Evolutionary conservation across 2,113 vertebrate species (phyloP).

Genomic region (Pionites leucogaster): DNA sequence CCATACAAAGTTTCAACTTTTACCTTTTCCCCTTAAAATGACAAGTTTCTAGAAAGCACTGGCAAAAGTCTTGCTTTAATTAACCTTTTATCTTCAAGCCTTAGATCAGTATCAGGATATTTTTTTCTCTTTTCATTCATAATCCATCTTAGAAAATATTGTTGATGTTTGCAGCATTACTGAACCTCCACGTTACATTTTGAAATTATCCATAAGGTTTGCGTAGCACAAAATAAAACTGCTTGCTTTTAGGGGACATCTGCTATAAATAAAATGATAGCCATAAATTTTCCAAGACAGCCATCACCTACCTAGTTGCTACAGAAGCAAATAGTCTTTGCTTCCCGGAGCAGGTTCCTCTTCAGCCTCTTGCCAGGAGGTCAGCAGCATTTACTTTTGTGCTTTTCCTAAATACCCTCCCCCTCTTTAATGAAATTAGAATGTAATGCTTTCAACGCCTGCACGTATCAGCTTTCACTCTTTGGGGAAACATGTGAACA

Average conservation of each 20-base stretch:
- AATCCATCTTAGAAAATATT: slow-evolving; percentile 65
- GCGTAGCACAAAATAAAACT: slow-evolving; percentile 63
- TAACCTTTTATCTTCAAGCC: slow-evolving; percentile 70
- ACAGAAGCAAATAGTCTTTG: slow-evolving; percentile 32
- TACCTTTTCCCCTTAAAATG: slow-evolving; percentile 70
- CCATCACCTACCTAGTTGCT: not conserved
- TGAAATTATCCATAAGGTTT: slow-evolving; percentile 71
- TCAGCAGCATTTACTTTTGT: slow-evolving; percentile 53
- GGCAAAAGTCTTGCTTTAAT: slow-evolving; percentile 73
- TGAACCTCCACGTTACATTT: slow-evolving; percentile 40
- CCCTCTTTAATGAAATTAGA: slow-evolving; percentile 68
- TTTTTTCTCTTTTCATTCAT: slow-evolving; percentile 37
- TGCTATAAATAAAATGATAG: slow-evolving; percentile 75
- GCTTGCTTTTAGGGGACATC: slow-evolving; percentile 72
- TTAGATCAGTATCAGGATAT: slow-evolving; percentile 68
- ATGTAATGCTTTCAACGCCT: slow-evolving; percentile 70
- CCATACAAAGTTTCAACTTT: slow-evolving; percentile 67
- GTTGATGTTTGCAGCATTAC: slow-evolving; percentile 49
- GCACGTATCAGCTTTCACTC: slow-evolving; percentile 68
- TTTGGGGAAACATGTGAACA: slow-evolving; percentile 69
- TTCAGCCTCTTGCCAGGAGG: slow-evolving; percentile 54
- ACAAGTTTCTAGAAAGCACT: slow-evolving; percentile 59
- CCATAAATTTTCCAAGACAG: slow-evolving; percentile 67
- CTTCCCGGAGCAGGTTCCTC: slow-evolving; percentile 46
- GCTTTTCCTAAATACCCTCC: slow-evolving; percentile 27